Base-by-base conservation (phyloP, 2,888 invertebrate genomes). In the Hetaerina titia region DNA sequence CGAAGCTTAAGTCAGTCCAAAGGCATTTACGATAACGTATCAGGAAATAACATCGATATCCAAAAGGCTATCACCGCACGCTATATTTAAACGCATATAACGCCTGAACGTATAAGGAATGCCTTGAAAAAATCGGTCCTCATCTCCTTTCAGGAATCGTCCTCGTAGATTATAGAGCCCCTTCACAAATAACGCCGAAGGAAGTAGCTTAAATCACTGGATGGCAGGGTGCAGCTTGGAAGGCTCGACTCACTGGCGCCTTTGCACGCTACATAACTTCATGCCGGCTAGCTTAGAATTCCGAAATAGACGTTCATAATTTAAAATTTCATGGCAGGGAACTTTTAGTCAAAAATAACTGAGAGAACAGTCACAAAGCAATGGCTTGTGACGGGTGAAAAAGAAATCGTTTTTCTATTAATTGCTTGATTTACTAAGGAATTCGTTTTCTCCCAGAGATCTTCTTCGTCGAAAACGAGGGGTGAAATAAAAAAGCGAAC, bases 141-240 rank as follows among this genome's bases (percentile, higher is more conserved):
- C 81, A 15, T 81, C 15, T 15, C 31, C 81, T 81, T 25, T 81
- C 81, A 25, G n/a, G 11, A 81, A 13, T 31, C 9, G 31, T 31
- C 11, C 25, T 81, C 81, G 31, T 81, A 81, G 81, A 81, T 81
- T 81, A 81, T 15, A 81, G 31, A 15, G 15, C 81, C 25, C 9
- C 81, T 25, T 81, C 81, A 81, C 81, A 81, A 31, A 81, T 81
- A 81, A 81, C 81, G 31, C 81, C 81, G 11, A 81, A 81, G 81
- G 81, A 81, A 31, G 81, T 81, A 25, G 81, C n/a, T 81, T 81
- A 81, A 81, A 81, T 81, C 81, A 81, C 81, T 15, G 45, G 81
- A 81, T 81, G 81, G 81, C 81, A 81, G 81, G 81, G 9, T 81
- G 81, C 81, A 81, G 81, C 81, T 81, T 81, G 81, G 25, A 31